These are phyloP conservation scores for Drosophila sucinea DNA, from an alignment of 1,140 invertebrate genomes.

Conservation along the genomic window DNA sequence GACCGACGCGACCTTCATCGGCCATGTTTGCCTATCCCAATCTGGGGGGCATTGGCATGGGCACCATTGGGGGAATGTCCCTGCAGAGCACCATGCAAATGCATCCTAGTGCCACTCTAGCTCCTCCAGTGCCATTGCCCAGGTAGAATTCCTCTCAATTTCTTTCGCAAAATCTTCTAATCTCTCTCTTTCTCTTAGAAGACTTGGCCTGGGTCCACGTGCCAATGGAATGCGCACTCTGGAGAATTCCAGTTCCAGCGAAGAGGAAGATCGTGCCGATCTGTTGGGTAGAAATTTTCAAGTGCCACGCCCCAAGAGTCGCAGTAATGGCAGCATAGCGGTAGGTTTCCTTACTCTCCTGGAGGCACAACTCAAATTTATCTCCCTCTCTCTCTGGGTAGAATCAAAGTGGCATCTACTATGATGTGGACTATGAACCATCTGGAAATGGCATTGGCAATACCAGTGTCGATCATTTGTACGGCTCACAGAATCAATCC, in stretches of 20 bases:
- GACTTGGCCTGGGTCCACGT: slow-evolving; percentile 81
- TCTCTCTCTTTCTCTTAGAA: slow-evolving; percentile 52
- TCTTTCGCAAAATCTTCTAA: background rate
- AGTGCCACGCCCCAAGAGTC: slow-evolving; percentile 91
- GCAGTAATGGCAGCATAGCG: slow-evolving; percentile 88
- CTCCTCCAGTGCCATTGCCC: slow-evolving; percentile 90
- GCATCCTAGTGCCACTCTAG: slow-evolving; percentile 72
- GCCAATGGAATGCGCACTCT: slow-evolving; percentile 83
- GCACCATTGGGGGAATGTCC: slow-evolving; percentile 83
- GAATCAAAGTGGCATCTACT: slow-evolving; percentile 95
- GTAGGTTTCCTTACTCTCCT: slow-evolving; percentile 82
- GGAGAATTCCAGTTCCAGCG: slow-evolving; percentile 87
- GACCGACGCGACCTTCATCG: slow-evolving; percentile 90
- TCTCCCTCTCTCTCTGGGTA: slow-evolving; percentile 68
- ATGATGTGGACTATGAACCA: slow-evolving; percentile 93
- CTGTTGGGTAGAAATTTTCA: slow-evolving; percentile 87
- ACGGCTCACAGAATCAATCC: slow-evolving; percentile 78
- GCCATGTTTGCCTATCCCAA: slow-evolving; percentile 91
- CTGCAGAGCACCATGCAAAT: slow-evolving; percentile 85
- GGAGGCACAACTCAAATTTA: background rate
- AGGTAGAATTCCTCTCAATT: slow-evolving; percentile 73
- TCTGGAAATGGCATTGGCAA: slow-evolving; percentile 84
- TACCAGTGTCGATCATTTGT: slow-evolving; percentile 74
- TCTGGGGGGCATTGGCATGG: slow-evolving; percentile 79
- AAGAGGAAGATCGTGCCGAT: slow-evolving; percentile 89